Percentiles rank a stretch among this genome's conserved stretches.
phyloP scores from a whole-genome alignment of 2,113 vertebrate species.

The Copsychus sechellarum region DNA sequence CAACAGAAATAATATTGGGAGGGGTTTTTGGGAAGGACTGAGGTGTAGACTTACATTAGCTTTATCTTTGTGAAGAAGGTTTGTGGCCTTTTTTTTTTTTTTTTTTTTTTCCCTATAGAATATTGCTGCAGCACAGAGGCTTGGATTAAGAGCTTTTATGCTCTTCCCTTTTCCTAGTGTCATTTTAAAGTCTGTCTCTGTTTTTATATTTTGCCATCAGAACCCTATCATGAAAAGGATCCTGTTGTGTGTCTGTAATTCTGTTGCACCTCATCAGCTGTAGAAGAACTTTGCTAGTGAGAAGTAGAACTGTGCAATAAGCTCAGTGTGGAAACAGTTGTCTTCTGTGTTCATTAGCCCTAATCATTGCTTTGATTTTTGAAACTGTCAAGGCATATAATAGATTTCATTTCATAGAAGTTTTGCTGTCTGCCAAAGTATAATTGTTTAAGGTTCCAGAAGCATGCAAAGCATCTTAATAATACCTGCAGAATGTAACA shows the following conservation, averaged over 20 bases:
- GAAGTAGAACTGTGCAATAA: neutral
- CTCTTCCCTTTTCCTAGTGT: neutral
- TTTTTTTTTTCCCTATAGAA: neutral
- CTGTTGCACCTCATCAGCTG: neutral
- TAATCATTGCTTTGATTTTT: neutral
- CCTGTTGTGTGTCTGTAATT: neutral
- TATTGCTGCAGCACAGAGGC: neutral
- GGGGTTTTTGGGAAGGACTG: neutral
- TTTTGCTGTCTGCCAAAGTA: neutral
- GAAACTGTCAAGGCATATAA: neutral
- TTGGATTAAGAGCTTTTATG: neutral
- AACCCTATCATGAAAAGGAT: neutral
- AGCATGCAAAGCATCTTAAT: neutral
- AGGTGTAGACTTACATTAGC: neutral
- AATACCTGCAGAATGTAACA: neutral
- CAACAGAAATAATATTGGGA: neutral
- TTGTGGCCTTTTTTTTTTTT: neutral
- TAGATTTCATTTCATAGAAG: neutral
- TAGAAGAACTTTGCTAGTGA: neutral
- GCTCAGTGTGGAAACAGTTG: neutral
- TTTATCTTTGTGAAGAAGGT: neutral
- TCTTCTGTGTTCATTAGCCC: neutral
- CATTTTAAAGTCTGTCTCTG: neutral
- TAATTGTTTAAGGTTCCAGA: neutral
- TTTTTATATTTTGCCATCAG: neutral